A percentile compares a stretch with the other conserved stretches of the same genome.
Evolutionary conservation across 2,797 vertebrate species (phyloP).

Genomic region (Sus cebifrons): DNA sequence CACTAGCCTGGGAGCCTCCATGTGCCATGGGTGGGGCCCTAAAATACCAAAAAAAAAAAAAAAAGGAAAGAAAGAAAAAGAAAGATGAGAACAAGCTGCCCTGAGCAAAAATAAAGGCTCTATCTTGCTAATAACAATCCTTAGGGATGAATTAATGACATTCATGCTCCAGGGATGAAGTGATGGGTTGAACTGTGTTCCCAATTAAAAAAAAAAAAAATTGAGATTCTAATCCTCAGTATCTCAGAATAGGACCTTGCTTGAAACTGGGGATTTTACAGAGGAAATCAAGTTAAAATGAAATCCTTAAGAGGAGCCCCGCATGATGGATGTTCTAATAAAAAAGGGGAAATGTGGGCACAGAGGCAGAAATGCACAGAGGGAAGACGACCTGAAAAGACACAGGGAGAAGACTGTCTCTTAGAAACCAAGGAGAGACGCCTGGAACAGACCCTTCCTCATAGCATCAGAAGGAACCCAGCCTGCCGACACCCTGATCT

Average conservation of each 20-base stretch:
- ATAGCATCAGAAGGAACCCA: neutral
- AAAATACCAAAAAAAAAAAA: too few relatives aligned
- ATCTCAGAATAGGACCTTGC: neutral
- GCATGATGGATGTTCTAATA: neutral
- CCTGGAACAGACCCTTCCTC: too few relatives aligned
- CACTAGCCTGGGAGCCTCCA: too few relatives aligned
- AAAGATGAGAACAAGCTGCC: neutral
- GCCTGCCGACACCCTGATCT: neutral
- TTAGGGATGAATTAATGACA: neutral
- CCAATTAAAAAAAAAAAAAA: neutral
- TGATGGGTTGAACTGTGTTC: neutral
- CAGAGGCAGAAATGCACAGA: neutral
- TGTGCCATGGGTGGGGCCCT: too few relatives aligned
- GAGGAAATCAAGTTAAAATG: neutral
- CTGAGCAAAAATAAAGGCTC: neutral
- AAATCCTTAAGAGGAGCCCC: neutral
- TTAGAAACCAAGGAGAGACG: too few relatives aligned
- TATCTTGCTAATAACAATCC: neutral
- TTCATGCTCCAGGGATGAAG: neutral
- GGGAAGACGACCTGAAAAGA: neutral
- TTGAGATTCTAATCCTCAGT: neutral
- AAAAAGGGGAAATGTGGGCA: neutral
- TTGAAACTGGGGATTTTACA: neutral
- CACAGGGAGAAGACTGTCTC: rapidly evolving
- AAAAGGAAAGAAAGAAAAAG: too few relatives aligned